Percentiles rank a stretch among this genome's conserved stretches.
These are phyloP conservation scores for Ursus arctos DNA, from an alignment of 2,113 vertebrate species.

Conservation along the genomic window DNA sequence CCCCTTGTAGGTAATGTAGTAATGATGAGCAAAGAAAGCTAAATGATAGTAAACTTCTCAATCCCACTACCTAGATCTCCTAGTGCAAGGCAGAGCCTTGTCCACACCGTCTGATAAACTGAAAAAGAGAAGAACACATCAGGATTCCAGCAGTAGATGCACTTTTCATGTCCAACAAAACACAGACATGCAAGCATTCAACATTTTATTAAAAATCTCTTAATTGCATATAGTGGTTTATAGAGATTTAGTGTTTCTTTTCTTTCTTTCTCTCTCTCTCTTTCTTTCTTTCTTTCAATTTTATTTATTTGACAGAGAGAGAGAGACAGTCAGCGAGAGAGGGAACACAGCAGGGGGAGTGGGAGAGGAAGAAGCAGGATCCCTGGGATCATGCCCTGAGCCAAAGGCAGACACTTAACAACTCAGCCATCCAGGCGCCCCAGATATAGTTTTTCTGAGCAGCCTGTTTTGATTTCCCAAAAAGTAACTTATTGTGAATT, in stretches of 20 bases:
- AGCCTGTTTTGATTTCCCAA: conserved; percentile 14
- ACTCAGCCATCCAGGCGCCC: too few relatives aligned
- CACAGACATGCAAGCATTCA: background rate
- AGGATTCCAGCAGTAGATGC: background rate
- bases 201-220: background rate
- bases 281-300: too few relatives aligned
- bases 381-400: too few relatives aligned
- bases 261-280: too few relatives aligned
- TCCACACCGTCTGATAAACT: background rate
- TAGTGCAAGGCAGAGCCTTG: background rate
- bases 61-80: background rate
- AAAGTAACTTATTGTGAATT: background rate
- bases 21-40: background rate
- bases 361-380: too few relatives aligned
- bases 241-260: background rate
- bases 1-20: background rate
- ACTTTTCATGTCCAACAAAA: background rate
- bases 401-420: too few relatives aligned
- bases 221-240: background rate
- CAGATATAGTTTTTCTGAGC: conserved; percentile 16
- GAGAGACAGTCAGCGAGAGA: too few relatives aligned
- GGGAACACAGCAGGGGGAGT: too few relatives aligned
- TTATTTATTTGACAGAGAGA: too few relatives aligned
- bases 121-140: background rate
- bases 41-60: background rate